Evolutionary conservation across 2,888 invertebrate species (phyloP).

Genomic region (Lasius fuliginosus): DNA sequence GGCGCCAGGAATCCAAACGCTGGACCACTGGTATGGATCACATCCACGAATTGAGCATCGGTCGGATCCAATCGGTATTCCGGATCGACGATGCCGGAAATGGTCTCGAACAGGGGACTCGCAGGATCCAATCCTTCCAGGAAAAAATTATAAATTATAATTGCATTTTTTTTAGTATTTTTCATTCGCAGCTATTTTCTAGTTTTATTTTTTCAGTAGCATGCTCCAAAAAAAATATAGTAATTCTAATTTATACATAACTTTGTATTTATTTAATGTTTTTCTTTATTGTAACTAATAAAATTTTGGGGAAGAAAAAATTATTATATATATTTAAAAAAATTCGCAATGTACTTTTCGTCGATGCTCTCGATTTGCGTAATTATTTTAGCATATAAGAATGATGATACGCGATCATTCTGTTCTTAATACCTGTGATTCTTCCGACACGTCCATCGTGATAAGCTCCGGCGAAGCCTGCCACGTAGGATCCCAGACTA

Average conservation of each 20-base stretch:
- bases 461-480: constrained; percentile 77
- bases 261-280: background rate
- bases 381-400: background rate
- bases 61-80: constrained; percentile 85
- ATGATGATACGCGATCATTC: background rate
- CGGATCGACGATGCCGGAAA: constrained; percentile 82
- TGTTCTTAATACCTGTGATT: constrained; percentile 75
- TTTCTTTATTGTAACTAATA: no score
- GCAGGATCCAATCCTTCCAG: constrained; percentile 86
- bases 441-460: constrained; percentile 78
- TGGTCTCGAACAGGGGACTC: constrained; percentile 87
- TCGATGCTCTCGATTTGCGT: background rate
- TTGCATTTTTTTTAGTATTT: background rate
- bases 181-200: background rate
- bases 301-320: background rate
- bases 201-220: background rate
- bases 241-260: background rate
- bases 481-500: constrained; percentile 79
- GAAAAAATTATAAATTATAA: constrained; percentile 7
- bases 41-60: constrained; percentile 87
- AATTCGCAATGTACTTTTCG: background rate
- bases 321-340: background rate
- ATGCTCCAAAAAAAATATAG: background rate
- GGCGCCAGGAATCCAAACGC: constrained; percentile 86
- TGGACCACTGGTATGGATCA: constrained; percentile 87